Evolutionary conservation across 2,797 vertebrate species (phyloP).

Genomic region (Gastrophryne carolinensis): DNA sequence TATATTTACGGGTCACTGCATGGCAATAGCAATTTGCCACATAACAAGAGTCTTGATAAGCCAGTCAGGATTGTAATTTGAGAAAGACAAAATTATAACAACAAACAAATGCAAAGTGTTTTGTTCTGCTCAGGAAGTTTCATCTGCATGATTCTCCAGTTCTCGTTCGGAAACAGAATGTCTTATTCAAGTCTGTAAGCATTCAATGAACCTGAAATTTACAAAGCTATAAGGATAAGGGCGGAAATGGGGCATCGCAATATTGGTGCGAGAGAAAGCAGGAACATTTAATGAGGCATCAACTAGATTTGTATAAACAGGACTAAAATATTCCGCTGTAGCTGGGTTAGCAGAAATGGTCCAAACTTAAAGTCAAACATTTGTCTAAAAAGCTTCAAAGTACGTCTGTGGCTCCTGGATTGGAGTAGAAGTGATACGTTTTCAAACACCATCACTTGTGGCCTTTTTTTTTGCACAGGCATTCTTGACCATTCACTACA

Average conservation of each 20-base stretch:
- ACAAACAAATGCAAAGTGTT: not conserved
- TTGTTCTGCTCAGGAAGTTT: not conserved
- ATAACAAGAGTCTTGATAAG: conserved; percentile 13
- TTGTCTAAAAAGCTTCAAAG: no score
- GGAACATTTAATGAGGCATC: not conserved
- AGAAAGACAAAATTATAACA: conserved; percentile 19
- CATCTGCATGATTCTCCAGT: conserved; percentile 24
- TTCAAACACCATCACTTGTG: no score
- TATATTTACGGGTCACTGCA: conserved; percentile 35
- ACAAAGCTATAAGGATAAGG: not conserved
- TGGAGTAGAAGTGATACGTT: no score
- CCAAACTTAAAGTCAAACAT: no score
- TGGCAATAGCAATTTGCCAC: conserved; percentile 41
- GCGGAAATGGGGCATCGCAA: not conserved
- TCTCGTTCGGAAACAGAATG: conserved; percentile 6
- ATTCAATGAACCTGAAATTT: conserved; percentile 23
- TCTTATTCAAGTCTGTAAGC: not conserved
- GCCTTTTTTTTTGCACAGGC: no score
- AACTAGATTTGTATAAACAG: not conserved
- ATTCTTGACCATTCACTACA: no score
- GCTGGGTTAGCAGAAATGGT: no score
- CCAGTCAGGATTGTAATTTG: conserved; percentile 3
- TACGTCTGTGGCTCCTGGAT: no score
- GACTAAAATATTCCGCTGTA: not conserved
- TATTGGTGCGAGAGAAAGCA: not conserved